Base-by-base conservation (phyloP, 2,113 vertebrate species). In the Spermophilus dauricus region DNA sequence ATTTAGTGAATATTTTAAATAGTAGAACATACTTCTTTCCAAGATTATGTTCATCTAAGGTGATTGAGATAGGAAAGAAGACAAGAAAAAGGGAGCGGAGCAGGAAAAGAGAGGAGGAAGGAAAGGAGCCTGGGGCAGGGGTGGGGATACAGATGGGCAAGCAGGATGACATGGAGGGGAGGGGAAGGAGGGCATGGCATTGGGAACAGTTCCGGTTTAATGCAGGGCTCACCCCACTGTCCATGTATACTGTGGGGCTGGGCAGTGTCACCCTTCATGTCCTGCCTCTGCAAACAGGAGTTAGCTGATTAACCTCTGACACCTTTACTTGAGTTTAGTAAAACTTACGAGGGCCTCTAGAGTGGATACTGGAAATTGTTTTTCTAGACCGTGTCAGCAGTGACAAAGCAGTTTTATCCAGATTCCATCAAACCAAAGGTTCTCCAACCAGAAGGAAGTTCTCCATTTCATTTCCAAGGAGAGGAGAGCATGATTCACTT, bases 11-110 rank as follows among this genome's bases (percentile, higher is more conserved):
- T 32, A 53, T 30, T 67, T 28, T 34, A 94, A 96, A 58, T 28
- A 58, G 24, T 81, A 65, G 72, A 91, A 65, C 18, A 82, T 65
- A 16, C 5, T 32, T 87, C 9, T 81, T 83, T 63, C 65, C 8
- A 75, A 90, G 42, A n/a, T 67, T 89, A 4, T 89, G 26, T 83
- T 78, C 10, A 20, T 73, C 91, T 85, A 76, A 95, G 72, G 61
- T 85, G 37, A 37, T 39, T 63, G 72, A 91, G 30, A 58, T 58
- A 24, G 28, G 51, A 42, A 18, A 70, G 78, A 63, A 67, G 39
- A 37, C 30, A 16, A 51, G 37, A 53, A 63, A 86, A 77, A 51
- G 1, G 10, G 26, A 4, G 18, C 34, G 5, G 11, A 14, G 4
- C 51, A 28, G 22, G 17, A 56, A 39, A 4, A 13, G 3, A 12